Conservation (phyloP, 1,140 invertebrate species). For the Lineus longissimus region DNA sequence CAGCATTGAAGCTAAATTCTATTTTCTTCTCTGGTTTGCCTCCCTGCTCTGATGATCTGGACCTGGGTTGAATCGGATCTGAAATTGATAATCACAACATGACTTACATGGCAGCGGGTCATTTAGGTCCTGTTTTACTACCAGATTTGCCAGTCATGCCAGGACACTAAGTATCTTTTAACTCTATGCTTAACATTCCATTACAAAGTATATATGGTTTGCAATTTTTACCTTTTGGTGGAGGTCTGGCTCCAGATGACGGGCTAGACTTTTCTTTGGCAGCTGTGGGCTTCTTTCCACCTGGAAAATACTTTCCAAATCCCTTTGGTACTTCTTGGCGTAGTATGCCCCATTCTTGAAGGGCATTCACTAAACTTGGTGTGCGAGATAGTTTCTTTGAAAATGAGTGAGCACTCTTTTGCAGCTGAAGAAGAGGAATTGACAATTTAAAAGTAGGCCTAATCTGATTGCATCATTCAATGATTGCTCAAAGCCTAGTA, state of each 20-base stretch:
- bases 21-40: constrained; percentile 21
- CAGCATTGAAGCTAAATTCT: constrained; percentile 23
- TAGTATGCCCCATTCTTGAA: constrained; percentile 25
- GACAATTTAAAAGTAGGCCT: neutral
- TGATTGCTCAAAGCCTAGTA: neutral
- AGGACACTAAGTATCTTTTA: no score
- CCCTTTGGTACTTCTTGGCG: constrained; percentile 66
- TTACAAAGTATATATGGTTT: no score
- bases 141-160: no score
- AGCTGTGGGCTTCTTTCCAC: constrained; percentile 16
- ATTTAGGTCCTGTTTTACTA: no score
- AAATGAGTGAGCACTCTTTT: neutral
- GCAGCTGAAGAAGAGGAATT: constrained; percentile 2
- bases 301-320: constrained; percentile 84
- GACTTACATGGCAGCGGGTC: constrained; percentile 10
- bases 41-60: constrained; percentile 22
- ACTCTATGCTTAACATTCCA: no score
- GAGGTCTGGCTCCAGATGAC: no score
- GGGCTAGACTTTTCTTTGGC: constrained; percentile 26
- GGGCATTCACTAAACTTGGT: constrained; percentile 5
- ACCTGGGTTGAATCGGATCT: constrained; percentile 5
- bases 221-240: no score
- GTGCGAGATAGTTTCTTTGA: neutral
- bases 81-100: neutral
- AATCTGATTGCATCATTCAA: neutral